Evolutionary conservation across 2,888 invertebrate species (phyloP).

Genomic region (Syritta pipiens): DNA sequence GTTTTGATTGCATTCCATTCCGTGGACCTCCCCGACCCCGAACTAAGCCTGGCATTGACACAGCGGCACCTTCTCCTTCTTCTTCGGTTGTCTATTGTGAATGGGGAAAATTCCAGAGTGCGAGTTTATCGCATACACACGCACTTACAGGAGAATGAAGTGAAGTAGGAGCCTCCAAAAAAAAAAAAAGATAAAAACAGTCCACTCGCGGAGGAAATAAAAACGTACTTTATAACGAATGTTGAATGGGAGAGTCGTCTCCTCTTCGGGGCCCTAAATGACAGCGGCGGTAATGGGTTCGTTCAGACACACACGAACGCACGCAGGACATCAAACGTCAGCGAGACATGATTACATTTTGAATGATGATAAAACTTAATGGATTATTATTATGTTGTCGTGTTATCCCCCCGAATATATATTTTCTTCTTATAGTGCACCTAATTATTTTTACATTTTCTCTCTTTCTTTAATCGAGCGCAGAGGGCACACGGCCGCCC

Average conservation of each 20-base stretch:
- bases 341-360: constrained; percentile 57
- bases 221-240: constrained; percentile 14
- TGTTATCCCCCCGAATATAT: constrained; percentile 47
- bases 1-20: constrained; percentile 48
- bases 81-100: constrained; percentile 18
- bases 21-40: too few relatives aligned
- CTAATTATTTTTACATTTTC: constrained; percentile 53
- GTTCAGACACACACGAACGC: constrained; percentile 1
- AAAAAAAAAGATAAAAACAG: neutral
- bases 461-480: neutral
- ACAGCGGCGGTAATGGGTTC: constrained; percentile 53
- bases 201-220: neutral
- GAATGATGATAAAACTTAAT: constrained; percentile 66
- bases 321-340: constrained; percentile 26
- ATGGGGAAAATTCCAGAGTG: neutral
- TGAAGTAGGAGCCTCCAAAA: neutral
- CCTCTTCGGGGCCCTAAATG: constrained; percentile 19
- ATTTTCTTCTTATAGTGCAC: constrained; percentile 23
- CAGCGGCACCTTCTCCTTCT: constrained; percentile 25
- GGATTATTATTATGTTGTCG: constrained; percentile 66
- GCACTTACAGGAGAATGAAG: too few relatives aligned
- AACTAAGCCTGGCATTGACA: constrained; percentile 29
- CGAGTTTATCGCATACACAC: constrained; percentile 25
- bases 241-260: constrained; percentile 3
- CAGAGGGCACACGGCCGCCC: neutral